Conservation (phyloP, 2,888 invertebrate species). For the Rhagonycha lutea region DNA sequence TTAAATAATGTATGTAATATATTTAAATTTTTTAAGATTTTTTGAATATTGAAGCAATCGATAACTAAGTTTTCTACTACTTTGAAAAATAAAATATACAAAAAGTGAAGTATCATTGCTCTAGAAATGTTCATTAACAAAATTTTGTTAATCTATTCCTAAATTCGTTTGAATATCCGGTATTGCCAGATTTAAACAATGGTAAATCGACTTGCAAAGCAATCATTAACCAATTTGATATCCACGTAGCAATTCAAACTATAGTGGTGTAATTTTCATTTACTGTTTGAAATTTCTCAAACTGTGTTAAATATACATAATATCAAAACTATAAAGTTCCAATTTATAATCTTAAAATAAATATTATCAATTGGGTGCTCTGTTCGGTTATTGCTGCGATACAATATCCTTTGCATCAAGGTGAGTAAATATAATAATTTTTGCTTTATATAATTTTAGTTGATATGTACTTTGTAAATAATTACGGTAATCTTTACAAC, state of each 20-base stretch:
- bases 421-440: neutral
- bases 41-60: neutral
- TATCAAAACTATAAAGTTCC: too few species aligned
- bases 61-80: neutral
- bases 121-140: neutral
- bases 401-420: neutral
- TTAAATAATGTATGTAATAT: too few species aligned
- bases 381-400: neutral
- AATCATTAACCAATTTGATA: neutral
- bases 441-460: neutral
- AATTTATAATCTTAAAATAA: neutral
- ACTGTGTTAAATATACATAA: neutral
- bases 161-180: neutral
- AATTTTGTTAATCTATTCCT: neutral
- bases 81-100: neutral
- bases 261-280: neutral
- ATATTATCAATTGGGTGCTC: neutral
- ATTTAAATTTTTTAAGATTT: too few species aligned
- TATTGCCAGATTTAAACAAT: neutral
- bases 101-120: neutral
- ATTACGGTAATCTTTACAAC: neutral
- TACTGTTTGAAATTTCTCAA: neutral
- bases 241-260: neutral
- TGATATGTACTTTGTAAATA: neutral
- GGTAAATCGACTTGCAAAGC: slow-evolving; percentile 5